phyloP scores from a whole-genome alignment of 2,797 vertebrate genomes.

The Hippoglossus hippoglossus region DNA sequence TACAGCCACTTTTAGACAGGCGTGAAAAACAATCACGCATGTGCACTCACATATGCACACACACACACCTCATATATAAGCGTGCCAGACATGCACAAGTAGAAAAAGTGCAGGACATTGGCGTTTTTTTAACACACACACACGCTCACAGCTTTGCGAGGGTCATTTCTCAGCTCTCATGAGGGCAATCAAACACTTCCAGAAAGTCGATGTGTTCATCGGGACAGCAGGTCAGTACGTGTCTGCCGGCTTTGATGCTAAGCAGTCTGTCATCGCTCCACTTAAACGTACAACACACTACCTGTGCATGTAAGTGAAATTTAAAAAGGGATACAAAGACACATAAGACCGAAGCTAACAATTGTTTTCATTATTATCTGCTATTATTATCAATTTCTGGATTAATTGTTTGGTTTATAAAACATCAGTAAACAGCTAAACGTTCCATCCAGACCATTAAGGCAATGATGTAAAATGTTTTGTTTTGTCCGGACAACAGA shows the following conservation, averaged over 20 bases:
- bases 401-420: no score
- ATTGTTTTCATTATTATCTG: no score
- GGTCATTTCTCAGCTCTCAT: constrained; percentile 38
- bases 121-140: constrained; percentile 24
- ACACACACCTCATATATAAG: constrained; percentile 39
- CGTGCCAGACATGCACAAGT: constrained; percentile 30
- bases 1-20: constrained; percentile 46
- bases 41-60: constrained; percentile 38
- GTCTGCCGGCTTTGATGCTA: constrained; percentile 61
- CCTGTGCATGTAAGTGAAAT: constrained; percentile 33
- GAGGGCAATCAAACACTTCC: constrained; percentile 52
- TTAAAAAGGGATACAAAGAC: constrained; percentile 10
- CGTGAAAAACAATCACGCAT: constrained; percentile 65
- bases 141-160: constrained; percentile 21
- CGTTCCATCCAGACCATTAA: not conserved
- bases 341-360: no score
- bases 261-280: constrained; percentile 36
- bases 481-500: not conserved
- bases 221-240: constrained; percentile 44
- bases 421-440: no score
- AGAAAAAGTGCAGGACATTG: constrained; percentile 3
- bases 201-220: constrained; percentile 49
- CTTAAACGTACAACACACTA: constrained; percentile 22
- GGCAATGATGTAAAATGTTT: not conserved
- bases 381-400: no score